Conservation (phyloP, 2,113 vertebrate species). For the Chaetops frenatus region DNA sequence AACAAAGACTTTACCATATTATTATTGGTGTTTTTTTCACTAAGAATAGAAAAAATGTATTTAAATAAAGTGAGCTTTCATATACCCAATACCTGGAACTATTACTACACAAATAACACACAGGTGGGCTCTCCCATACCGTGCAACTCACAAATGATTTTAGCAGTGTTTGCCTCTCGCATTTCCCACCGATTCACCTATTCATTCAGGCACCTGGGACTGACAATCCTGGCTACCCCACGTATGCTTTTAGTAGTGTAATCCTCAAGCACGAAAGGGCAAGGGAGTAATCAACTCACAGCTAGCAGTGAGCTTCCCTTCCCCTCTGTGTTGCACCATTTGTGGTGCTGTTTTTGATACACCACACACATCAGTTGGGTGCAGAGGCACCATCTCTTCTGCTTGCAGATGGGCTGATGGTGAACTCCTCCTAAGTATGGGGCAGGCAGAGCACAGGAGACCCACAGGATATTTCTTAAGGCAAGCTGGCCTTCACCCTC, state of each 20-base stretch:
- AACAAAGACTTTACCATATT: background rate
- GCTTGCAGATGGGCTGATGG: background rate
- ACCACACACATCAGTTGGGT: rapidly evolving
- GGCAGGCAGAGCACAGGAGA: background rate
- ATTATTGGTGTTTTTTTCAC: background rate
- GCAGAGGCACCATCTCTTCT: background rate
- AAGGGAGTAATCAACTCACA: background rate
- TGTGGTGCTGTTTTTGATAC: background rate
- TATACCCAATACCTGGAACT: background rate
- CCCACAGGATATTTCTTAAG: background rate
- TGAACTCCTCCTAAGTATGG: background rate
- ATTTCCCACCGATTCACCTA: background rate
- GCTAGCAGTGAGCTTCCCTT: background rate
- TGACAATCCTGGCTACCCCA: background rate
- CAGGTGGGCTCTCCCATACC: background rate
- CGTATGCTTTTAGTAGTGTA: background rate
- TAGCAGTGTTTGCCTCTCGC: background rate
- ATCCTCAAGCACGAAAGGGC: background rate
- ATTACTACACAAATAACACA: background rate
- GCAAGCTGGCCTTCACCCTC: background rate
- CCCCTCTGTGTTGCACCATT: background rate
- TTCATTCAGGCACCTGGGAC: background rate
- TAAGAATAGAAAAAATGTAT: background rate
- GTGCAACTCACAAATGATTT: background rate
- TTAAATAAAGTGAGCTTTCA: background rate